These are phyloP conservation scores for Baronia brevicornis DNA, from an alignment of 2,888 invertebrate species.

Conservation along the genomic window DNA sequence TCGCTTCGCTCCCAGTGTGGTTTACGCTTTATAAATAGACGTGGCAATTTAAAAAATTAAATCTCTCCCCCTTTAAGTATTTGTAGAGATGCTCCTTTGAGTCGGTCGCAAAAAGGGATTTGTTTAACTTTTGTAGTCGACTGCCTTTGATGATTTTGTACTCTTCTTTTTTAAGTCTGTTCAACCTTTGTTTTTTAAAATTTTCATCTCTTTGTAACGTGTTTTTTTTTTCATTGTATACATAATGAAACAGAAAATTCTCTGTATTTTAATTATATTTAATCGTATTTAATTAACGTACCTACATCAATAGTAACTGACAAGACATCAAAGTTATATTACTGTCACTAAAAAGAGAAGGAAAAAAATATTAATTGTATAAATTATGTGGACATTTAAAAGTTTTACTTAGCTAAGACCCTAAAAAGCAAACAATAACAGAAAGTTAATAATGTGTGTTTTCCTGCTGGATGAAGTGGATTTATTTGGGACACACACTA, in stretches of 20 bases:
- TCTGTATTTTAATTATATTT: too few relatives aligned
- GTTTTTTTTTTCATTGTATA: background rate
- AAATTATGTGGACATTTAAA: too few relatives aligned
- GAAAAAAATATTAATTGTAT: too few relatives aligned
- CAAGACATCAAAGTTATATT: too few relatives aligned
- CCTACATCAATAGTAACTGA: too few relatives aligned
- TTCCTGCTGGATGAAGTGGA: too few relatives aligned
- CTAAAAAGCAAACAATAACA: too few relatives aligned
- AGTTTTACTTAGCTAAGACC: too few relatives aligned
- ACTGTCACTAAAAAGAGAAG: too few relatives aligned
- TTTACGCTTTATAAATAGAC: constrained; percentile 21
- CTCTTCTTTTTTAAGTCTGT: constrained; percentile 24
- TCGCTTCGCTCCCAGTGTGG: constrained; percentile 18
- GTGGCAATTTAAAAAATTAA: constrained; percentile 25
- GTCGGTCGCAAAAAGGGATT: constrained; percentile 13
- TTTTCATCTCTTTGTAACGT: constrained; percentile 3
- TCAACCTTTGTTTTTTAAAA: constrained; percentile 19
- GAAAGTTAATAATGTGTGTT: too few relatives aligned
- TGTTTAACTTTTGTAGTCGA: constrained; percentile 16
- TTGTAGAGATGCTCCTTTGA: constrained; percentile 23
- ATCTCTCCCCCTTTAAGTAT: constrained; percentile 19
- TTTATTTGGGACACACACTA: too few relatives aligned
- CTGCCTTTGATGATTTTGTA: constrained; percentile 18
- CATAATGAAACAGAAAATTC: background rate
- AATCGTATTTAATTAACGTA: too few relatives aligned